A percentile compares a stretch with the other conserved stretches of the same genome.
Conservation (phyloP, 2,888 invertebrate genomes). For the Acronicta alni region DNA sequence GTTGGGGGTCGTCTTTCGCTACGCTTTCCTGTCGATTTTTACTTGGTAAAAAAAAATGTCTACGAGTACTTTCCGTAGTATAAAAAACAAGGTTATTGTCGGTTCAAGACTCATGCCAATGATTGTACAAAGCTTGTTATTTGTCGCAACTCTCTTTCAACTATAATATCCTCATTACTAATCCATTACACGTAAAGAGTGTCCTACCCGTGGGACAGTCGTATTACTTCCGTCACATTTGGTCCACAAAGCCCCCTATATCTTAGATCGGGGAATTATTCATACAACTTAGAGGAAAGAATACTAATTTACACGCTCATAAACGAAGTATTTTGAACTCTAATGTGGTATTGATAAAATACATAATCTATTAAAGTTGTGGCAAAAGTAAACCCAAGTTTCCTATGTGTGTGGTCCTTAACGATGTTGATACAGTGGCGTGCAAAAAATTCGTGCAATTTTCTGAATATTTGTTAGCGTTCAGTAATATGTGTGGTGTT, state of each 20-base stretch:
- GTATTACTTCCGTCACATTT: conserved; percentile 31
- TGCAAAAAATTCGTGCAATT: conserved; percentile 33
- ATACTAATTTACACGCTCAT: conserved; percentile 28
- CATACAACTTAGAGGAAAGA: conserved; percentile 36
- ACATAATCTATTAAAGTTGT: not conserved
- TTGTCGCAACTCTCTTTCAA: not conserved
- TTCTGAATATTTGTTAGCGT: conserved; percentile 34
- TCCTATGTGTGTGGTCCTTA: conserved; percentile 46
- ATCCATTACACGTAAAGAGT: conserved; percentile 2
- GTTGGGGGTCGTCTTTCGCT: too few relatives aligned
- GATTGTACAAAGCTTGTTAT: too few relatives aligned
- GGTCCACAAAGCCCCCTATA: conserved; percentile 13
- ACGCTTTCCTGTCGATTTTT: too few relatives aligned
- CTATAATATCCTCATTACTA: not conserved
- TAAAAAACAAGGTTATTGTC: too few relatives aligned
- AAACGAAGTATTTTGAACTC: conserved; percentile 10
- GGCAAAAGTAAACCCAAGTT: conserved; percentile 14
- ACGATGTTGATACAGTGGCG: conserved; percentile 31
- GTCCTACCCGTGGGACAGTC: conserved; percentile 14
- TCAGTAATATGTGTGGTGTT: conserved; percentile 21
- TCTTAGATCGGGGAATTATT: conserved; percentile 33
- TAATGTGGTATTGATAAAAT: fast-evolving
- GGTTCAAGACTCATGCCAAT: too few relatives aligned
- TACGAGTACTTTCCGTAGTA: too few relatives aligned
- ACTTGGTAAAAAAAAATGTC: too few relatives aligned